phyloP scores from a whole-genome alignment of 1,140 invertebrate species.

The Nylanderia fulva region DNA sequence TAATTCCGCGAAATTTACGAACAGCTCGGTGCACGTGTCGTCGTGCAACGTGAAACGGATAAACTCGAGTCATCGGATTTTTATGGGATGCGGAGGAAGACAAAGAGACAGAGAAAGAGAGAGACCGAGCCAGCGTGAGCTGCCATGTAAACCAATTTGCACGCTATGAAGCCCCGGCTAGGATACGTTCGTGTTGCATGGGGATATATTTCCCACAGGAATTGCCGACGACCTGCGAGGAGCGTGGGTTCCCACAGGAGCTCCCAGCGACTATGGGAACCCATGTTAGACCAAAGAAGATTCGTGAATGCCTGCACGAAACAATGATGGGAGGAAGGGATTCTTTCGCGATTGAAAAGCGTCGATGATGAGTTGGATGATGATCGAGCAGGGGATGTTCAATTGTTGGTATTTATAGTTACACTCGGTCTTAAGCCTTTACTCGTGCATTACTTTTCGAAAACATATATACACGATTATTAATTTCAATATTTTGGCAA shows the following conservation, averaged over 20 bases:
- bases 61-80: slow-evolving; percentile 65
- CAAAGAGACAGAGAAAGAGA: background rate
- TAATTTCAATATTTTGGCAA: too few relatives aligned
- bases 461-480: too few relatives aligned
- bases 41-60: slow-evolving; percentile 36
- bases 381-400: background rate
- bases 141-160: slow-evolving; percentile 84
- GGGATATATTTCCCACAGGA: slow-evolving; percentile 84
- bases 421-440: background rate
- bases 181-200: slow-evolving; percentile 76
- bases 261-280: slow-evolving; percentile 78
- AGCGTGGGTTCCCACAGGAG: slow-evolving; percentile 81
- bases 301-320: slow-evolving; percentile 74
- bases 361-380: slow-evolving; percentile 59
- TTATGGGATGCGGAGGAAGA: slow-evolving; percentile 32
- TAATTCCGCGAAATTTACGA: slow-evolving; percentile 64
- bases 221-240: slow-evolving; percentile 75
- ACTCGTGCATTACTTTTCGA: background rate
- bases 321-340: slow-evolving; percentile 72
- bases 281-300: slow-evolving; percentile 62
- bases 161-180: slow-evolving; percentile 79
- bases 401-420: slow-evolving; percentile 5
- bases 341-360: slow-evolving; percentile 77
- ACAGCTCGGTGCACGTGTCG: slow-evolving; percentile 61
- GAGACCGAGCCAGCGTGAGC: slow-evolving; percentile 40